Base-by-base conservation (phyloP, 2,888 invertebrate species). In the Tetrapedia diversipes region DNA sequence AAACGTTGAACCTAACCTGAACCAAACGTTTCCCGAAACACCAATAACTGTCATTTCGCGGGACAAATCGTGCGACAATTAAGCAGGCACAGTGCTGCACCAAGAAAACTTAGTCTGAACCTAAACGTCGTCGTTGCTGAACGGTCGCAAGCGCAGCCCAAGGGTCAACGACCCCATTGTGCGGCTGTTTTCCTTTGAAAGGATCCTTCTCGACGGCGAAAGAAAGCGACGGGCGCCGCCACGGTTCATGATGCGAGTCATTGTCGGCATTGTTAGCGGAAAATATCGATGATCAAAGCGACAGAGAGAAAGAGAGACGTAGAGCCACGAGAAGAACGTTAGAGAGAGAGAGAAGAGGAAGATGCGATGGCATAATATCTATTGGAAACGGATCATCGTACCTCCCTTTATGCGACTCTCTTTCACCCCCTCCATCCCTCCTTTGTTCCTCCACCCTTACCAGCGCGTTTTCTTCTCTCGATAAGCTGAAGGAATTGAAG, bases 401-500 rank as follows among this genome's bases (percentile, higher is more conserved):
- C 63, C 39, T 43, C 57, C 34, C 60, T 68, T 63, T 61, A 27
- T 39, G 51, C 19, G n/a, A 54, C 14, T 54, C 39, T 34, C 59
- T 54, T 32, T 41, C n/a, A 16, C 41, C 2, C 24, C 14, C 27
- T 11, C 27, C n/a, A 29, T n/a, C 8, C n/a, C 22, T 3, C 19
- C 19, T 14, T 22, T 39, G n/a, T 61, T 60, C 39, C 54, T 14
- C 10, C 24, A 1, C 16, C 11, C 39, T 41, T 27, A 8, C 37
- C 14, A 19, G 43, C 57, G 43, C 57, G 41, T 74, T 49, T 64
- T 59, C 64, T 65, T 60, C 19, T 39, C 16, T 43, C 54, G 68
- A 77, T 75, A 79, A 81, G 63, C 63, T 67, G 65, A 34, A 29
- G 59, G 76, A 77, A 77, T 77, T 74, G 73, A 60, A 72, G 57